These are phyloP conservation scores for Melanotaenia maccullochi DNA, from an alignment of 2,797 vertebrate genomes.

Conservation along the genomic window DNA sequence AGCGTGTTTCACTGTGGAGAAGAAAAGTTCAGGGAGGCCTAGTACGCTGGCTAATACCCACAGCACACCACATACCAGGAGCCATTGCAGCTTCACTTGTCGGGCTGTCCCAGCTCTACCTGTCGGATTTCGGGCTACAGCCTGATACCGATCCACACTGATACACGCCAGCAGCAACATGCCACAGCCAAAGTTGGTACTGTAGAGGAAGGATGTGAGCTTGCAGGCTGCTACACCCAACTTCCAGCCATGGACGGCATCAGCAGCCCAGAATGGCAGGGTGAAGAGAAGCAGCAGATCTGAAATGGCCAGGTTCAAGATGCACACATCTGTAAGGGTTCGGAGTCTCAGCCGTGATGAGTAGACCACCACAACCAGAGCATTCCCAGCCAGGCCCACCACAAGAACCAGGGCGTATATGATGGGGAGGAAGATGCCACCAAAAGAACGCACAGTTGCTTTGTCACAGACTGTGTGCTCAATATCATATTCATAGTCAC, in stretches of 20 bases:
- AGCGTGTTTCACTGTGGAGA: slow-evolving; percentile 83
- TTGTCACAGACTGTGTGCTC: slow-evolving; percentile 90
- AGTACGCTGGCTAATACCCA: slow-evolving; percentile 86
- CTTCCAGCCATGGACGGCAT: slow-evolving; percentile 90
- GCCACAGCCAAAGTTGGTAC: slow-evolving; percentile 92
- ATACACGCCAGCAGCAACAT: slow-evolving; percentile 96
- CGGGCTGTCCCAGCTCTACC: slow-evolving; percentile 35
- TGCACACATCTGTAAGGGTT: slow-evolving; percentile 90
- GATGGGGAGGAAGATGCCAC: slow-evolving; percentile 86
- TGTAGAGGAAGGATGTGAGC: slow-evolving; percentile 88
- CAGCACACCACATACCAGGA: slow-evolving; percentile 73
- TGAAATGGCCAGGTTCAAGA: slow-evolving; percentile 91
- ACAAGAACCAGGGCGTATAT: slow-evolving; percentile 88
- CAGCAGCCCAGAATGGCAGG: slow-evolving; percentile 92
- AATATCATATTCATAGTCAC: slow-evolving; percentile 66
- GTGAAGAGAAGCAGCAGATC: slow-evolving; percentile 92
- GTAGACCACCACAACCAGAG: slow-evolving; percentile 88
- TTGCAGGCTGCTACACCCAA: slow-evolving; percentile 88
- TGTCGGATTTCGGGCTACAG: slow-evolving; percentile 58
- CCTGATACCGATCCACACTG: slow-evolving; percentile 89
- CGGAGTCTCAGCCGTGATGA: slow-evolving; percentile 85
- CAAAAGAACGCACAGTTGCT: slow-evolving; percentile 88
- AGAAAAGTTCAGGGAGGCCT: slow-evolving; percentile 89
- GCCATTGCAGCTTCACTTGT: slow-evolving; percentile 56
- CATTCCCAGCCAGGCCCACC: slow-evolving; percentile 90